Evolutionary conservation across 2,113 vertebrate genomes (phyloP).

Genomic region (Misgurnus mizolepis): DNA sequence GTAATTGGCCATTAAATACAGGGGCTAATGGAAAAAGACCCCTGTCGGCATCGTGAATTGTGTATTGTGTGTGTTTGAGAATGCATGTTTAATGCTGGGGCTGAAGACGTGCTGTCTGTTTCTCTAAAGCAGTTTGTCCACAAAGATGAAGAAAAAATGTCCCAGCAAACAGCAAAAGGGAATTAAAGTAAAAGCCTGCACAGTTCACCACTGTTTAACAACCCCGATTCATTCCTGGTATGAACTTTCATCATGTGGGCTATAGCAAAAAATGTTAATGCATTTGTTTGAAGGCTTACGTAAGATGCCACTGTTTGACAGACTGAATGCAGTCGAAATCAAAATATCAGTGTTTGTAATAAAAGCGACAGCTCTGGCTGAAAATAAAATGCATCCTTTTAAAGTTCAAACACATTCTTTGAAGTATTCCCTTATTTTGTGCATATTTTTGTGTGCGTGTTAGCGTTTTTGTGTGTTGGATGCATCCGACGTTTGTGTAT

Average conservation of each 20-base stretch:
- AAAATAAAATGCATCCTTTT: conserved; percentile 49
- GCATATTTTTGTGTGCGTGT: conserved; percentile 3
- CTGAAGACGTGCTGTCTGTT: too few species aligned
- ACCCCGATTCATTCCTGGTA: too few species aligned
- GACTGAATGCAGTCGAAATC: background rate
- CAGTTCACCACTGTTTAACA: too few species aligned
- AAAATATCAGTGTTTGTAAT: background rate
- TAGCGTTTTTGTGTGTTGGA: conserved; percentile 26
- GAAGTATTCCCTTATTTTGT: conserved; percentile 19
- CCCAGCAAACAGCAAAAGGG: too few species aligned
- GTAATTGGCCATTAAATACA: conserved; percentile 50
- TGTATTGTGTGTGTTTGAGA: background rate
- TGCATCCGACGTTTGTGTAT: conserved; percentile 23
- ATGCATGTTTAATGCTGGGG: background rate
- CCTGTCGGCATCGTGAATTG: background rate
- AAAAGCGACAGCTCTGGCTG: background rate
- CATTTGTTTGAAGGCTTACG: too few species aligned
- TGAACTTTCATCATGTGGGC: too few species aligned
- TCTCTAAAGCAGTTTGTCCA: too few species aligned
- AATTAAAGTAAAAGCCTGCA: too few species aligned
- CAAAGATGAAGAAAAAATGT: too few species aligned
- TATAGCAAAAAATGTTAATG: too few species aligned
- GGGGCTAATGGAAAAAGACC: conserved; percentile 63
- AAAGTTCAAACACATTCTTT: conserved; percentile 25
- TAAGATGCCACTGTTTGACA: too few species aligned